These are phyloP conservation scores for Saturnia japonica DNA, from an alignment of 2,888 invertebrate genomes.

Conservation along the genomic window DNA sequence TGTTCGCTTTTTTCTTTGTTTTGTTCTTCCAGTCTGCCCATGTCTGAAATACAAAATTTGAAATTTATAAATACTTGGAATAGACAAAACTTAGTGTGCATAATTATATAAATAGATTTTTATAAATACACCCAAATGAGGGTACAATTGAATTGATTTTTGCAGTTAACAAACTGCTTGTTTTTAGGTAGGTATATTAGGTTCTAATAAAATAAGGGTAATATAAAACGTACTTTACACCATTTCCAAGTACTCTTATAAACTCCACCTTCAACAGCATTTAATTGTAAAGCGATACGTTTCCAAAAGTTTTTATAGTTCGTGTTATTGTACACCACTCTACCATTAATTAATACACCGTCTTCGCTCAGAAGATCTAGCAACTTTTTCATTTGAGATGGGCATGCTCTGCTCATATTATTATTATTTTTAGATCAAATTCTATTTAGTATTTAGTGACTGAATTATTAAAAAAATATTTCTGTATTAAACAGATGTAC, in stretches of 20 bases:
- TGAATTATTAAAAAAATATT: no score
- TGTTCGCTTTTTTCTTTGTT: constrained; percentile 51
- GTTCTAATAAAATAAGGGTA: not conserved
- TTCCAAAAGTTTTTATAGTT: constrained; percentile 51
- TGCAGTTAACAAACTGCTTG: not conserved
- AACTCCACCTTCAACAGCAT: constrained; percentile 45
- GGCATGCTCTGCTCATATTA: constrained; percentile 34
- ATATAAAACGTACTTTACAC: constrained; percentile 43
- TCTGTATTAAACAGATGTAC: no score
- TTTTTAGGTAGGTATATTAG: not conserved
- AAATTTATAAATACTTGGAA: not conserved
- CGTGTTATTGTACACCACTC: constrained; percentile 42
- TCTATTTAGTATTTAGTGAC: no score
- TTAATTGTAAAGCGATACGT: constrained; percentile 43
- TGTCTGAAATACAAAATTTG: constrained; percentile 37
- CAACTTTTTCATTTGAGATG: constrained; percentile 47
- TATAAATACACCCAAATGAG: no score
- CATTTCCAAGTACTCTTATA: constrained; percentile 52
- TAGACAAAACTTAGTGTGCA: no score
- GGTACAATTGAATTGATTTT: not conserved
- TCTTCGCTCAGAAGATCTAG: constrained; percentile 47
- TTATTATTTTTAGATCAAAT: not conserved
- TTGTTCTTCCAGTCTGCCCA: constrained; percentile 57
- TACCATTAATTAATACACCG: constrained; percentile 46
- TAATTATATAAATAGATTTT: not conserved